A percentile compares a stretch with the other conserved stretches of the same genome.
Conservation (phyloP, 2,888 invertebrate genomes). For the Yponomeuta evonymella region DNA sequence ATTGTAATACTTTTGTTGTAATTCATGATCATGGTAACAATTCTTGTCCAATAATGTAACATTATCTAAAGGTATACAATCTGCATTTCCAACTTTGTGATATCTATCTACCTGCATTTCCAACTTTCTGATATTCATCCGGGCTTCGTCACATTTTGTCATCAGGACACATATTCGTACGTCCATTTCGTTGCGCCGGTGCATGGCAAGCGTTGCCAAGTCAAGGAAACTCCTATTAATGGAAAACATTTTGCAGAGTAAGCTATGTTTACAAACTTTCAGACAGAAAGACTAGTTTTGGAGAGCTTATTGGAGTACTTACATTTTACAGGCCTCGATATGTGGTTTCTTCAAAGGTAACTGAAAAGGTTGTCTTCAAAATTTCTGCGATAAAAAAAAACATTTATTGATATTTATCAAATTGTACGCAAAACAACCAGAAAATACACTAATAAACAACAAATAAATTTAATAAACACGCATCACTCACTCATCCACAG, state of each 20-base stretch:
- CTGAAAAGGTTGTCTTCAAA: too few relatives aligned
- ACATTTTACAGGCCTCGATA: constrained; percentile 2
- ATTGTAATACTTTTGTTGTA: too few relatives aligned
- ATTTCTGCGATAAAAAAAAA: too few relatives aligned
- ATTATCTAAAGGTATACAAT: too few relatives aligned
- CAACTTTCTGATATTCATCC: constrained; percentile 48
- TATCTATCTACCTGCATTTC: constrained; percentile 48
- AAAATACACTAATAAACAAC: too few relatives aligned
- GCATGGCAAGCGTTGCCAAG: constrained; percentile 54
- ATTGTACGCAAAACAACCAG: too few relatives aligned
- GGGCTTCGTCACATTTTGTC: constrained; percentile 55
- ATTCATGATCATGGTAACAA: too few relatives aligned
- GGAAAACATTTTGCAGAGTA: not conserved
- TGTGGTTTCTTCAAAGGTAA: not conserved
- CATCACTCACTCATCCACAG: too few relatives aligned
- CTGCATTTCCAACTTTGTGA: too few relatives aligned
- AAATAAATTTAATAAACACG: too few relatives aligned
- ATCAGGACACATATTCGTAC: constrained; percentile 47
- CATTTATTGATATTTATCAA: too few relatives aligned
- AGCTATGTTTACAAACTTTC: not conserved
- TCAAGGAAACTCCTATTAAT: constrained; percentile 60
- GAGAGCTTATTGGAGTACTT: not conserved
- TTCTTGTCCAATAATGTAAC: too few relatives aligned
- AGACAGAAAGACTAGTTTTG: not conserved
- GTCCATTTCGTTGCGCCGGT: constrained; percentile 59